A percentile compares a stretch with the other conserved stretches of the same genome.
These are phyloP conservation scores for Campylomormyrus tamandua DNA, from an alignment of 2,113 vertebrate genomes.

Conservation along the genomic window DNA sequence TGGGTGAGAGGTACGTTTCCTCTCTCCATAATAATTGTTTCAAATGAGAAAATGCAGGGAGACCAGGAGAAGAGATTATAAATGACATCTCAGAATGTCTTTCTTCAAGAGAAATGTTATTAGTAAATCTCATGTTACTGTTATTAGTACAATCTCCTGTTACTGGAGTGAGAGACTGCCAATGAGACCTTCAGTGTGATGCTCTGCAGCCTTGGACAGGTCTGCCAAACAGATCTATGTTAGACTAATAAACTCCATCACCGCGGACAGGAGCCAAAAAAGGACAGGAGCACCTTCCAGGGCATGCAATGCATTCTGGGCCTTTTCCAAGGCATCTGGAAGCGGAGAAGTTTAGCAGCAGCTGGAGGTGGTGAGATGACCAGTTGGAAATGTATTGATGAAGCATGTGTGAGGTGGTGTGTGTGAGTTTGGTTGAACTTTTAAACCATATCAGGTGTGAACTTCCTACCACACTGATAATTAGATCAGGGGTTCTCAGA, in stretches of 20 bases:
- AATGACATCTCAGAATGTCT: conserved; percentile 46
- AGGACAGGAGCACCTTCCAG: neutral
- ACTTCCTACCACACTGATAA: neutral
- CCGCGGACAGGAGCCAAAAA: neutral
- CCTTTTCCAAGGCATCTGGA: neutral
- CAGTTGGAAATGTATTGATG: neutral
- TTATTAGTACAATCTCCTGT: neutral
- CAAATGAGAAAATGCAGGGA: neutral
- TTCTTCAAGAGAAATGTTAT: conserved; percentile 9
- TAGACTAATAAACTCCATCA: neutral
- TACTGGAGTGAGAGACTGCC: neutral
- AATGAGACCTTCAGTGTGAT: neutral
- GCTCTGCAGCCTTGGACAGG: neutral
- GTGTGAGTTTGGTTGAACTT: too few relatives aligned
- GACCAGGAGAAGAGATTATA: conserved; percentile 53
- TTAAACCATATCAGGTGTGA: neutral
- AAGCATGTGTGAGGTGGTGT: neutral
- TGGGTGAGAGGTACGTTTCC: neutral
- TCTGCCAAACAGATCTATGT: neutral
- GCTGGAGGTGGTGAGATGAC: neutral
- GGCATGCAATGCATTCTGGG: neutral
- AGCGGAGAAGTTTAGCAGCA: neutral
- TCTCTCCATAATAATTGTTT: neutral
- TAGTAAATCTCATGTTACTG: neutral
- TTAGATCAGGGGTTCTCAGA: neutral